Percentiles rank a stretch among this genome's conserved stretches.
Conservation (phyloP, 2,888 invertebrate species). For the Watsonalla cultraria region DNA sequence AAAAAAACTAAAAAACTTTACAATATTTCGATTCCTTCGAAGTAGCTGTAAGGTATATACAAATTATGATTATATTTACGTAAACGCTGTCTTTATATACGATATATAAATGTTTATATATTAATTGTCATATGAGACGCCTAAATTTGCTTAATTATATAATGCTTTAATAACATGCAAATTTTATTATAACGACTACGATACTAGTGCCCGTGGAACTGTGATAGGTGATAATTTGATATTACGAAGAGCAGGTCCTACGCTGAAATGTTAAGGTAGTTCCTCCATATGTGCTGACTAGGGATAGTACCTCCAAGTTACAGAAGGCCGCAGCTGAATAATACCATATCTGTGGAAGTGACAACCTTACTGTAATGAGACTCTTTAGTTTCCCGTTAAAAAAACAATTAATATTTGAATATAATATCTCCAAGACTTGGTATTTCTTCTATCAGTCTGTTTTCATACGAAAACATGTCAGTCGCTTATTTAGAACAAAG, state of each 20-base stretch:
- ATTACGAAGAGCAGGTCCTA: no score
- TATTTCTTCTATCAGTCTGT: no score
- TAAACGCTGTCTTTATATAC: slow-evolving; percentile 55
- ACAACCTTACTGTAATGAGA: no score
- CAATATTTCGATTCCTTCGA: slow-evolving; percentile 65
- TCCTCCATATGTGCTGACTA: neutral
- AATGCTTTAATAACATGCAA: slow-evolving; percentile 41
- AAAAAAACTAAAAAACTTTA: slow-evolving; percentile 34
- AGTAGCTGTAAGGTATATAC: slow-evolving; percentile 47
- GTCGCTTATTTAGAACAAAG: no score
- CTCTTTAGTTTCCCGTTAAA: no score
- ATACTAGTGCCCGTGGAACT: neutral
- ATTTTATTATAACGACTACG: neutral
- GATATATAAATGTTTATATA: slow-evolving; percentile 72
- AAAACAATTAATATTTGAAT: no score
- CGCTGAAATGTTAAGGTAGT: no score
- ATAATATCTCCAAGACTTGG: no score
- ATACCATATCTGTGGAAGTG: neutral
- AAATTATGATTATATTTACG: slow-evolving; percentile 19
- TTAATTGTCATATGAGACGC: slow-evolving; percentile 62
- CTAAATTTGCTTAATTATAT: slow-evolving; percentile 26
- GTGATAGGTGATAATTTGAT: neutral
- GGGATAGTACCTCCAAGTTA: neutral
- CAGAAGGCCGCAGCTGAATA: neutral
- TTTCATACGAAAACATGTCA: no score